Evolutionary conservation across 2,888 invertebrate species (phyloP).

Genomic region (Tillus elongatus): DNA sequence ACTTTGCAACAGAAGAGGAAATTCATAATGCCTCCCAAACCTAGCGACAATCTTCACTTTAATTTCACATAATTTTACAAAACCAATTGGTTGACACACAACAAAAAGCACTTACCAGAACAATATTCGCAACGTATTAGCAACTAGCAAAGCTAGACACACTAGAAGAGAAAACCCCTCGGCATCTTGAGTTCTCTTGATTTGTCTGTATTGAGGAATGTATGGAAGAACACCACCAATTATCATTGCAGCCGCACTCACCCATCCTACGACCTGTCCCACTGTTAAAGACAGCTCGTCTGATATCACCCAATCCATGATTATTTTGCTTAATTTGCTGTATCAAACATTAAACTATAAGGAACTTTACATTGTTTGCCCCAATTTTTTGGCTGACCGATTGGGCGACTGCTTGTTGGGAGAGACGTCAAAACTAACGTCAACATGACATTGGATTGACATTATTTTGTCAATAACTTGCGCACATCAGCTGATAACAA

Average conservation of each 20-base stretch:
- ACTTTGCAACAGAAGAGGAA: slow-evolving; percentile 90
- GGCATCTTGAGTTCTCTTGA: slow-evolving; percentile 80
- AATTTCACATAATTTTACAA: slow-evolving; percentile 9
- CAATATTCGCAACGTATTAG: slow-evolving; percentile 92
- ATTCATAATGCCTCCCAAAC: slow-evolving; percentile 97
- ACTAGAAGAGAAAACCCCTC: slow-evolving; percentile 97
- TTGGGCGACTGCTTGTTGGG: no score
- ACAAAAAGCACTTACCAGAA: slow-evolving; percentile 78
- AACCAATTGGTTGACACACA: slow-evolving; percentile 5
- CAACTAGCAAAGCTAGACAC: slow-evolving; percentile 87
- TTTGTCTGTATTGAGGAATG: slow-evolving; percentile 92
- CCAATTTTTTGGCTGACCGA: no score
- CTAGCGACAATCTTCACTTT: slow-evolving; percentile 47
- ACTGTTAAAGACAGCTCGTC: slow-evolving; percentile 66
- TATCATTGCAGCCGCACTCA: slow-evolving; percentile 83
- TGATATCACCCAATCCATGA: slow-evolving; percentile 71
- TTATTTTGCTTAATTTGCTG: no score
- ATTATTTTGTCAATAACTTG: no score
- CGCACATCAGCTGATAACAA: no score
- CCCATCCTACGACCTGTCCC: slow-evolving; percentile 67
- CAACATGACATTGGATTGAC: no score
- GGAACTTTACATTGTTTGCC: no score
- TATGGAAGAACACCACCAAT: slow-evolving; percentile 93
- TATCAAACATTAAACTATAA: no score
- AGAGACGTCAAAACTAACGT: no score